These are phyloP conservation scores for Patella depressa DNA, from an alignment of 2,888 invertebrate genomes.

Conservation along the genomic window DNA sequence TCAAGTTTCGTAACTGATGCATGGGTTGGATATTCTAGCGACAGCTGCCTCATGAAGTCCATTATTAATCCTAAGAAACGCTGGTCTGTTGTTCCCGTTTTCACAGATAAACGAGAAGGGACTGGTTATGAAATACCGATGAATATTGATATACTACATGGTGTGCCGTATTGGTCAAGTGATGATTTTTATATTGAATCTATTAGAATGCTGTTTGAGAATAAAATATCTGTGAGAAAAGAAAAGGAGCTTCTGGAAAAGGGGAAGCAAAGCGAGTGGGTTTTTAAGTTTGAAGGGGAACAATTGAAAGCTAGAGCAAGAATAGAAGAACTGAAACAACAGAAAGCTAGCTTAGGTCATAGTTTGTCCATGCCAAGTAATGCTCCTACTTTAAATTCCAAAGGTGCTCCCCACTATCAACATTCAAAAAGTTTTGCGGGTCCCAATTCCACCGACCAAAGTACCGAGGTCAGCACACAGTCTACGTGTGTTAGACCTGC, in stretches of 20 bases:
- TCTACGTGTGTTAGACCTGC: too few relatives aligned
- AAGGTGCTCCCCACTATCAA: too few relatives aligned
- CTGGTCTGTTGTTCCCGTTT: slow-evolving; percentile 62
- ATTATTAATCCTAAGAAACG: slow-evolving; percentile 50
- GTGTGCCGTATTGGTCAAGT: slow-evolving; percentile 52
- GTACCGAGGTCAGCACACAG: too few relatives aligned
- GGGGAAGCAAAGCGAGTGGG: slow-evolving; percentile 12
- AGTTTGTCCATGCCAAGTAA: too few relatives aligned
- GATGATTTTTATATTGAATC: slow-evolving; percentile 52
- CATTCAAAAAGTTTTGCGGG: too few relatives aligned
- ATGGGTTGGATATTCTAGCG: slow-evolving; percentile 54
- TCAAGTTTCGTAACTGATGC: slow-evolving; percentile 48
- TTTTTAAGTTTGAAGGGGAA: slow-evolving; percentile 18
- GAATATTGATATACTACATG: slow-evolving; percentile 54
- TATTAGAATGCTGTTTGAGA: slow-evolving; percentile 46
- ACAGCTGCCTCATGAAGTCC: slow-evolving; percentile 56
- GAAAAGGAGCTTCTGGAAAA: slow-evolving; percentile 24
- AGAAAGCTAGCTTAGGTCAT: too few relatives aligned
- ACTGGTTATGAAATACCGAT: slow-evolving; percentile 46
- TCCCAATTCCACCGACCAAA: too few relatives aligned
- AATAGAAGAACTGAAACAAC: too few relatives aligned
- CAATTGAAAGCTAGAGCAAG: background rate
- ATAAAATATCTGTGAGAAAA: slow-evolving; percentile 39
- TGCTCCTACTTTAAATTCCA: too few relatives aligned
- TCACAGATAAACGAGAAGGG: slow-evolving; percentile 44